phyloP scores from a whole-genome alignment of 2,888 invertebrate genomes.

The Baronia brevicornis region DNA sequence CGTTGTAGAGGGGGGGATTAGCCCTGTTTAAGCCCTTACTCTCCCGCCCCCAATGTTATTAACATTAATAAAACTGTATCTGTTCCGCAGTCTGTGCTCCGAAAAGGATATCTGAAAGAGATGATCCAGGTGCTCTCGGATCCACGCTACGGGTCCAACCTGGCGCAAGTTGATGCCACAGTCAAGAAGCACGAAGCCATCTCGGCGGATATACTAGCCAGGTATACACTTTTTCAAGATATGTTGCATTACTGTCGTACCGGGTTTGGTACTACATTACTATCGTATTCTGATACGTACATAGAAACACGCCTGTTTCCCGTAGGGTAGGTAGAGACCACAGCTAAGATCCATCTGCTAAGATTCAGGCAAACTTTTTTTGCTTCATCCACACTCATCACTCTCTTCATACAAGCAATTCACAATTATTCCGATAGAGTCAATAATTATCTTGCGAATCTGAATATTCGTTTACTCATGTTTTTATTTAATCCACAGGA shows the following conservation, averaged over 20 bases:
- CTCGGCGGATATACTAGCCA: conserved; percentile 95
- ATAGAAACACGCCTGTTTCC: too few relatives aligned
- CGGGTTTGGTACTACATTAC: too few relatives aligned
- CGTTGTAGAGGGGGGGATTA: too few relatives aligned
- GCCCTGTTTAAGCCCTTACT: not conserved
- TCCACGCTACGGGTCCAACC: conserved; percentile 91
- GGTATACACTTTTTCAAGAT: conserved; percentile 71
- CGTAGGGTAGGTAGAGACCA: too few relatives aligned
- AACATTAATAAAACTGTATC: not conserved
- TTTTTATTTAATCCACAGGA: conserved; percentile 52
- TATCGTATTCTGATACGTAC: too few relatives aligned
- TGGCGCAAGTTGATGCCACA: conserved; percentile 96
- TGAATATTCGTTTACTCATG: not conserved
- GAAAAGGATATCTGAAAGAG: conserved; percentile 97
- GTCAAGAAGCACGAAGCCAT: conserved; percentile 99
- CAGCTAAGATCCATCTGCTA: too few relatives aligned
- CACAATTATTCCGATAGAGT: not conserved
- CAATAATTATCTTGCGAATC: not conserved
- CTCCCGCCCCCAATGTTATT: not conserved
- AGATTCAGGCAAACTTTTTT: too few relatives aligned
- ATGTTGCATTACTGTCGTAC: too few relatives aligned
- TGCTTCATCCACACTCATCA: too few relatives aligned
- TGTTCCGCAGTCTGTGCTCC: conserved; percentile 81
- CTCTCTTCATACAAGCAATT: too few relatives aligned
- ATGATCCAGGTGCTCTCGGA: conserved; percentile 97